These are phyloP conservation scores for Dromococcyx pavoninus DNA, from an alignment of 2,797 vertebrate genomes.

Conservation along the genomic window DNA sequence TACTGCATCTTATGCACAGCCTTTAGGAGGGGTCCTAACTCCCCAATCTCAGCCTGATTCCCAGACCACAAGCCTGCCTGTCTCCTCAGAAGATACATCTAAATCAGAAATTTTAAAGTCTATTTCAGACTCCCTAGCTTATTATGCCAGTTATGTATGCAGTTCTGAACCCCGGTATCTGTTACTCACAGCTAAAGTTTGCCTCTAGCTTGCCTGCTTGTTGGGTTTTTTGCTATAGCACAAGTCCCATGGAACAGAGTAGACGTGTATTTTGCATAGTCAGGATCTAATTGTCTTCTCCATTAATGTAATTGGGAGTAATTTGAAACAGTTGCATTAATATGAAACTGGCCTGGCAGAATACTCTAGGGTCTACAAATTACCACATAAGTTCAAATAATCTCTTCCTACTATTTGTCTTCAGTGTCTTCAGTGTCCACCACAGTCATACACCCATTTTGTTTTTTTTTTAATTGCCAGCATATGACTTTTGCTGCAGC, in stretches of 20 bases:
- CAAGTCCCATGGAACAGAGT: background rate
- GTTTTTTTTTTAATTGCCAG: background rate
- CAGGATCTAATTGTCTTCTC: background rate
- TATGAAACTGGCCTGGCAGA: background rate
- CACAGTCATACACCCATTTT: background rate
- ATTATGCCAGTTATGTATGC: background rate
- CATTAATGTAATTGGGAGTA: background rate
- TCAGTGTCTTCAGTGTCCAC: background rate
- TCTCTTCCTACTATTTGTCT: background rate
- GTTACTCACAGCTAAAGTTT: background rate
- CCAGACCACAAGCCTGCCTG: background rate
- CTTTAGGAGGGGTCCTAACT: fast-evolving
- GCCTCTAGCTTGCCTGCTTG: background rate
- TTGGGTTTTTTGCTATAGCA: background rate
- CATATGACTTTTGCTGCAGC: background rate
- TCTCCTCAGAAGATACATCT: background rate
- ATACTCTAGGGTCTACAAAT: background rate
- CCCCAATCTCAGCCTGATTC: background rate
- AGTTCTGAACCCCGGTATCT: background rate
- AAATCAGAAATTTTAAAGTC: background rate
- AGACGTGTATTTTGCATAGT: background rate
- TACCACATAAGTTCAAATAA: background rate
- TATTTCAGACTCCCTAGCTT: background rate
- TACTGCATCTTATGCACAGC: background rate
- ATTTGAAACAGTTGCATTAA: background rate